Conservation (phyloP, 2,113 vertebrate genomes). For the Gambusia affinis region DNA sequence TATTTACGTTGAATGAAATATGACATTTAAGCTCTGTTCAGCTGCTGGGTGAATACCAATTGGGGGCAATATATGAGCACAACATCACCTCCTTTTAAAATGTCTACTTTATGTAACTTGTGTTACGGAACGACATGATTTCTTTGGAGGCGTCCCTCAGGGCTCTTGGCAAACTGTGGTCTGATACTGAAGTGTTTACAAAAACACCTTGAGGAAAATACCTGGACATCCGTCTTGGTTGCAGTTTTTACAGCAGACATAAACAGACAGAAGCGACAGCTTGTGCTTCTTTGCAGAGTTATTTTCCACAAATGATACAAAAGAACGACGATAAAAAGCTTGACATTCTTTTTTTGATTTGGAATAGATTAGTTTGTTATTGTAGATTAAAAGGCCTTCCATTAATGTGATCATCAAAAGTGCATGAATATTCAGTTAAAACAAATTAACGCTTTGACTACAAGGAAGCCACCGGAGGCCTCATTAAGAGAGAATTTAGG, state of each 20-base stretch:
- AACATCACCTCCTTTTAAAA: not conserved
- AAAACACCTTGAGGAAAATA: not conserved
- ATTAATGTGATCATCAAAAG: conserved; percentile 23
- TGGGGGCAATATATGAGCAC: not conserved
- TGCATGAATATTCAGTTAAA: conserved; percentile 19
- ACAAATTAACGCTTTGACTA: conserved; percentile 27
- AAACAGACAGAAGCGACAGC: not conserved
- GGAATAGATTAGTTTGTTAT: conserved; percentile 19
- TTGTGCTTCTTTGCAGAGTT: not conserved
- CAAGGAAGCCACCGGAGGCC: conserved; percentile 36
- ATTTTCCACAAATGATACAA: not conserved
- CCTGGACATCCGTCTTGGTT: not conserved
- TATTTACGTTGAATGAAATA: not conserved
- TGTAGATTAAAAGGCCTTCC: conserved; percentile 21
- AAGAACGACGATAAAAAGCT: not conserved
- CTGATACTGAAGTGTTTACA: not conserved
- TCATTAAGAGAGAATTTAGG: conserved; percentile 37
- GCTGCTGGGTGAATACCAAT: not conserved
- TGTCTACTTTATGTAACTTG: not conserved
- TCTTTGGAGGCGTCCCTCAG: not conserved
- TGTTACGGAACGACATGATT: not conserved
- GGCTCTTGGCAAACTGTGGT: not conserved
- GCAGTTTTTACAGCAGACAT: not conserved
- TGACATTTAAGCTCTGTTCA: not conserved
- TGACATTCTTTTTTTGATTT: not conserved